Evolutionary conservation across 2,113 vertebrate species (phyloP).

Genomic region (Microcebus griseorufus): DNA sequence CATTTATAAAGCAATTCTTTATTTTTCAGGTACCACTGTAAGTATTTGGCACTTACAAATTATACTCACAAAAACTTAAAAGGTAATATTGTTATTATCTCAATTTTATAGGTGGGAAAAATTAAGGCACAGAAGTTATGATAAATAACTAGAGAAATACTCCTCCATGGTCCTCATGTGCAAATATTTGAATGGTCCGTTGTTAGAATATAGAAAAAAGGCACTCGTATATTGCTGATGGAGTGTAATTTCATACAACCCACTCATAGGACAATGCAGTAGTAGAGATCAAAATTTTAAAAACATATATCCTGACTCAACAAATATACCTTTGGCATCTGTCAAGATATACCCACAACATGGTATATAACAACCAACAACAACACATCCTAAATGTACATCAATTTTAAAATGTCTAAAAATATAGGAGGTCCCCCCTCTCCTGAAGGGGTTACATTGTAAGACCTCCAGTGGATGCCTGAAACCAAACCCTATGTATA

Average conservation of each 20-base stretch:
- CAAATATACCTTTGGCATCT: background rate
- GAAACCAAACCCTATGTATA: no score
- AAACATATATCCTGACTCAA: background rate
- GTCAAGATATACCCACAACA: background rate
- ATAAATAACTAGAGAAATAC: background rate
- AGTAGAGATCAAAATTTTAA: background rate
- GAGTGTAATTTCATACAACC: background rate
- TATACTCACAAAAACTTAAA: background rate
- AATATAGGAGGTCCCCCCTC: background rate
- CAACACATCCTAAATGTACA: background rate
- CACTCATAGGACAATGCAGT: background rate
- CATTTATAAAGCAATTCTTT: background rate
- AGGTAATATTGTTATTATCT: background rate
- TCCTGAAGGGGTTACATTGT: no score
- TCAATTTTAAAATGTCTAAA: background rate
- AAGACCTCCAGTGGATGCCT: no score
- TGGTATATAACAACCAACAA: background rate
- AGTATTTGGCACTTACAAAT: background rate
- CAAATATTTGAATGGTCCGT: background rate
- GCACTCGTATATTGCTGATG: background rate
- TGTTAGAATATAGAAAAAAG: background rate
- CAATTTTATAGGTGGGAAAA: background rate
- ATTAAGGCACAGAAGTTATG: background rate
- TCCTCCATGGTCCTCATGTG: background rate
- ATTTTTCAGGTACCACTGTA: background rate